Evolutionary conservation across 2,797 vertebrate genomes (phyloP), one percentile per base, ranked within the genome.

Genomic region (Girardinus metallicus): DNA sequence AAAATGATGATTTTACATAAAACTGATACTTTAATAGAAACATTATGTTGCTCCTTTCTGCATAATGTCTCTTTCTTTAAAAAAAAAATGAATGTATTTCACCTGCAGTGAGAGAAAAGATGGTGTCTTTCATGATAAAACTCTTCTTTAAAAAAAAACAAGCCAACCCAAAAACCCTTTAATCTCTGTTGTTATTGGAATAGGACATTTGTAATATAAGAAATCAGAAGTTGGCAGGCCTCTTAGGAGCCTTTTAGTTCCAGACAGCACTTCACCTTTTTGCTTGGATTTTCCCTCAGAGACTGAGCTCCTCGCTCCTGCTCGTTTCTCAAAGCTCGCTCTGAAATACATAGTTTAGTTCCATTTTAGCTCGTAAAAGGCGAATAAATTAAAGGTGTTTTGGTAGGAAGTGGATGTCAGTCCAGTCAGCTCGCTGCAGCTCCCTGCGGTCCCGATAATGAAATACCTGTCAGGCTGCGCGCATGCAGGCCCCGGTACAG

Each of bases 361-460:
- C 26, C 8, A 39, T 55, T 41, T 74, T 3, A 76, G 57, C 51
- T 62, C 83, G 3, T 73, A 86, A 89, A 82, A 23, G 66, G 43
- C 72, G 87, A 83, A 83, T 86, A 88, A 86, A 88, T 91, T 64
- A 79, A 76, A 75, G 74, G 47, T 34, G 78, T 77, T 64, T 53
- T 55, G 72, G 76, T 26, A 39, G 77, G 82, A 73, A 78, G 81
- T 39, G 39, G 70, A 10, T 86, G 86, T 90, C 88, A 44, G 80
- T 81, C 62, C 9, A 36, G 62, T 36, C 62, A 39, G 62, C 31
- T 78, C 73, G 23, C 71, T 26, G 57, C 81, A 78, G 81, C 82
- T 80, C 75, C 91, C 90, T 79, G 89, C 34, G 80, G 87, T n/a
- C 66, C 80, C 29, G 73, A 85, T 82, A 79, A 89, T 85, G 76